Base-by-base conservation (phyloP, 2,113 vertebrate species). In the Phalacrocorax aristotelis region DNA sequence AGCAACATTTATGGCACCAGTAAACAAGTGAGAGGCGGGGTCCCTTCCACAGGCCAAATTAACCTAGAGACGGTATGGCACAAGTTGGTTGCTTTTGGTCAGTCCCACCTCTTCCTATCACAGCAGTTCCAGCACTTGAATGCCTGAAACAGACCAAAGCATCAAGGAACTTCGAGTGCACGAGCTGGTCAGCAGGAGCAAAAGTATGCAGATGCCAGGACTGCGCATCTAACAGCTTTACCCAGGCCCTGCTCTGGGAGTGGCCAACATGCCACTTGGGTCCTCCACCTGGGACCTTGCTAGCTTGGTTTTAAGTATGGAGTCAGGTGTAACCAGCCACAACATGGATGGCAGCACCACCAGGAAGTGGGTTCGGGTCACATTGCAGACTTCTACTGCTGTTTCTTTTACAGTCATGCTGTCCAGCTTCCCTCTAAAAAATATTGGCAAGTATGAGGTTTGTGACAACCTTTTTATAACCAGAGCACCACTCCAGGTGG, bases 261-360 rank as follows among this genome's bases (percentile, higher is more conserved):
- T 2, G 19, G 58, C 30, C 23, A 25, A 10, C 0, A 0, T 3
- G 6, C 16, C 42, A 51, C 7, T 14, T 19, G 22, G 46, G 21
- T 29, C 32, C 62, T 54, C 42, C 48, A 51, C 7, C 16, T 19
- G 22, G 46, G 21, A 27, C 32, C 62, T 54, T 3, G 1, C 27
- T 23, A 25, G 25, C 13, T 26, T 22, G 13, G 11, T 22, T 70
- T 34, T 34, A 29, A 32, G 15, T 12, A 2, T 1, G 10, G 22
- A 46, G 32, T 22, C 27, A 46, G 27, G 44, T 36, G 36, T 51
- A 46, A 20, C 12, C 18, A 61, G 42, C 12, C 22, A 64, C 25
- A 22, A 17, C 11, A 1, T 0, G 34, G 87, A 58, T 66, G 62
- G 54, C 66, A 91, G 87, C 78, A 90, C 79, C 58, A 88, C 49